phyloP scores from a whole-genome alignment of 2,797 vertebrate species.

The Ispidina picta region DNA sequence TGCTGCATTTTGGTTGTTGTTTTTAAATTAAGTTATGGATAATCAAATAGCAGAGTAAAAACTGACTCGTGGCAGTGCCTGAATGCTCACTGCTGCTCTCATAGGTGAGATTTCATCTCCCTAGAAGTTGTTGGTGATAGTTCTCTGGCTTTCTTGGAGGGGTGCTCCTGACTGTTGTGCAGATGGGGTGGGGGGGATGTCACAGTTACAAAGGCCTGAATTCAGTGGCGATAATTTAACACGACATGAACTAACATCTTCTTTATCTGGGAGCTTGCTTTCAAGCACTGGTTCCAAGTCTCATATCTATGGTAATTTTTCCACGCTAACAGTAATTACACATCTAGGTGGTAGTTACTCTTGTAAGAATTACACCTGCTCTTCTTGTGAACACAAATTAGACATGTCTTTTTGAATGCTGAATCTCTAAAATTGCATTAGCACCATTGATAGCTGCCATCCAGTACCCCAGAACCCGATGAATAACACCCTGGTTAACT shows the following conservation, averaged over 20 bases:
- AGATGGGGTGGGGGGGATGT: neutral
- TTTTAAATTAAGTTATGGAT: neutral
- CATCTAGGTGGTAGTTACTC: neutral
- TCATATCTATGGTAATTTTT: neutral
- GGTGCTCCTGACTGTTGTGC: neutral
- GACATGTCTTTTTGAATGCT: neutral
- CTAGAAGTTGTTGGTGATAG: neutral
- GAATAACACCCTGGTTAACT: neutral
- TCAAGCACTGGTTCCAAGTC: neutral
- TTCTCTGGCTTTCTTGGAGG: neutral
- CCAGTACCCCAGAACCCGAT: neutral
- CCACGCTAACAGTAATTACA: neutral
- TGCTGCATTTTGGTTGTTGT: neutral
- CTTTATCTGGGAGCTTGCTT: neutral
- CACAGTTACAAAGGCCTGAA: neutral
- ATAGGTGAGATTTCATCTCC: neutral
- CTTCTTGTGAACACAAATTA: neutral
- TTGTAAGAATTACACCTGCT: fast-evolving
- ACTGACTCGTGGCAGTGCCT: neutral
- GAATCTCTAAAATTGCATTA: neutral
- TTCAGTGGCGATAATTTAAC: neutral
- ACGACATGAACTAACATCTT: neutral
- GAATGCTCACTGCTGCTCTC: neutral
- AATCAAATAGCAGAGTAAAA: neutral
- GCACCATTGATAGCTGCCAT: neutral